phyloP scores from a whole-genome alignment of 92 coral and sea anemone genomes.

The Umimayanthus kanabou region DNA sequence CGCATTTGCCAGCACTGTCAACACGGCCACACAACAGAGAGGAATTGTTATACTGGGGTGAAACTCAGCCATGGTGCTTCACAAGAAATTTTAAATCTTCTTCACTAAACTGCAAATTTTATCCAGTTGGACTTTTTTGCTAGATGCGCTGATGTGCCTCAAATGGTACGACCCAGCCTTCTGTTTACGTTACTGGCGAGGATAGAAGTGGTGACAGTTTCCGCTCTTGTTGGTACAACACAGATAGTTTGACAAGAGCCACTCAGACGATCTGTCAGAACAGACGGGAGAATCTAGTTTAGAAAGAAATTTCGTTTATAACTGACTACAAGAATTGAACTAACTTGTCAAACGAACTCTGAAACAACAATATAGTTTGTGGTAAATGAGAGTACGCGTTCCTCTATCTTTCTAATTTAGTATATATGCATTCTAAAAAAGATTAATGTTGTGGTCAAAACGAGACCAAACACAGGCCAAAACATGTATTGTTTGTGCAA shows the following conservation, averaged over 20 bases:
- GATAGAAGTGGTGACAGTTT: background rate
- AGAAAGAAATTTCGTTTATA: background rate
- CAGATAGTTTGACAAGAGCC: background rate
- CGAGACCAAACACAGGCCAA: background rate
- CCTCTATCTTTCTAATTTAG: background rate
- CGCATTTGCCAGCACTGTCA: conserved; percentile 57
- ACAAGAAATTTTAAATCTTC: background rate
- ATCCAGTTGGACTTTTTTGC: background rate
- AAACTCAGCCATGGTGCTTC: conserved; percentile 1
- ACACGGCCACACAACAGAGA: conserved; percentile 55
- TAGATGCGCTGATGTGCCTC: background rate
- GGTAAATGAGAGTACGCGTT: background rate
- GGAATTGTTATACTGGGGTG: conserved; percentile 51
- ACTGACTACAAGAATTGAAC: background rate
- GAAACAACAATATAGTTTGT: background rate
- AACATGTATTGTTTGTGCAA: background rate
- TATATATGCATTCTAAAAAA: background rate
- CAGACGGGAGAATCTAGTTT: background rate
- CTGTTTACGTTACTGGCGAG: background rate
- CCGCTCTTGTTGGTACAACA: conserved; percentile 6
- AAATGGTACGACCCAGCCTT: background rate
- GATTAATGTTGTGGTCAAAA: background rate
- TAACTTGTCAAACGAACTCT: background rate
- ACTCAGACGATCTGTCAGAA: conserved; percentile 28
- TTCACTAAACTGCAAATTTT: background rate